Conservation (phyloP, 2,888 invertebrate species). For the Penaeus monodon region DNA sequence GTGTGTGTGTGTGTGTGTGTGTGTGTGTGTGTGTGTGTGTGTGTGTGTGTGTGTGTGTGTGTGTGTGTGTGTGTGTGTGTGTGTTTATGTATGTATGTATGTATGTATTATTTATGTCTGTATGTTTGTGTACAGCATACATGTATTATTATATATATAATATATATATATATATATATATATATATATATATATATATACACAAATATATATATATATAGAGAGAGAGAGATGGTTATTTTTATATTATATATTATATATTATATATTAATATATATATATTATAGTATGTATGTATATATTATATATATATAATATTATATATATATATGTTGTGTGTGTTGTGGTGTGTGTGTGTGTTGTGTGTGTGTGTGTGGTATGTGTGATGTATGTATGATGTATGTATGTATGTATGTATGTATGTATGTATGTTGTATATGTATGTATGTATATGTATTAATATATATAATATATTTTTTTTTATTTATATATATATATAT, state of each 20-base stretch:
- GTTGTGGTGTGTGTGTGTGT: conserved; percentile 36
- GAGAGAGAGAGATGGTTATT: too few relatives aligned
- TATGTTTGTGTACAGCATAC: too few relatives aligned
- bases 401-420: neutral
- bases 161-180: too few relatives aligned
- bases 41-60: conserved; percentile 43
- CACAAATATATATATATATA: conserved; percentile 42
- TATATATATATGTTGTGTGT: conserved; percentile 46
- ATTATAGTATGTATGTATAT: conserved; percentile 42
- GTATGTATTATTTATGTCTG: conserved; percentile 31
- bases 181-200: conserved; percentile 43
- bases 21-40: conserved; percentile 34
- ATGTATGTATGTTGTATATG: neutral
- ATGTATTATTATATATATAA: too few relatives aligned
- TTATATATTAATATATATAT: too few relatives aligned
- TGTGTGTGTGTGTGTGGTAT: neutral
- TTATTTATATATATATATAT: neutral
- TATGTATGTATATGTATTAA: conserved; percentile 5
- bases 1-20: conserved; percentile 35
- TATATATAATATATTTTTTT: neutral
- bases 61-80: conserved; percentile 40
- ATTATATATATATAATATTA: conserved; percentile 23
- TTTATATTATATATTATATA: too few relatives aligned
- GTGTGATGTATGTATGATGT: conserved; percentile 1
- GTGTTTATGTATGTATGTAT: conserved; percentile 42